These are phyloP conservation scores for Pipistrellus kuhlii DNA, from an alignment of 2,797 vertebrate genomes.

Conservation along the genomic window DNA sequence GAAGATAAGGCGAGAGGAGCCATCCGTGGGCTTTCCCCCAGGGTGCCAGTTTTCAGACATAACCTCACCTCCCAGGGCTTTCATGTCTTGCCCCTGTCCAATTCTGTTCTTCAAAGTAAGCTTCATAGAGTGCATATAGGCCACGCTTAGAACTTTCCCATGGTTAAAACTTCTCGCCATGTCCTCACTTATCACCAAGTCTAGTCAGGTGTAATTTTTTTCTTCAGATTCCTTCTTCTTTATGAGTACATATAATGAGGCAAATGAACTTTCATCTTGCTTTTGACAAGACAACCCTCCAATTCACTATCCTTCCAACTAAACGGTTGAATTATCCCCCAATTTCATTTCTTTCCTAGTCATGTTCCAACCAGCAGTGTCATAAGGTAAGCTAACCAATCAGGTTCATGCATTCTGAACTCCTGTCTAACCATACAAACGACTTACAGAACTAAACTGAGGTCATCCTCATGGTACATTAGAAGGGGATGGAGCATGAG, in stretches of 20 bases:
- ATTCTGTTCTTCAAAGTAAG: too few relatives aligned
- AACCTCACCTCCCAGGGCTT: not conserved
- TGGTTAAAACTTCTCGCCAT: too few relatives aligned
- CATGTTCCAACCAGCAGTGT: not conserved
- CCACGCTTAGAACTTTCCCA: too few relatives aligned
- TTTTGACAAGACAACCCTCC: not conserved
- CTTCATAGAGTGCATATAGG: too few relatives aligned
- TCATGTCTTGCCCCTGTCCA: too few relatives aligned
- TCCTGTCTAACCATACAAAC: not conserved
- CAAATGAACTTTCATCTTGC: not conserved
- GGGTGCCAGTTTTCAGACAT: not conserved
- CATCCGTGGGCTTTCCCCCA: not conserved
- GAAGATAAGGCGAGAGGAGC: not conserved
- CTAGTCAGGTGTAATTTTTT: not conserved
- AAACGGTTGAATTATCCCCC: not conserved
- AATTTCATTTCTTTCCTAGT: not conserved
- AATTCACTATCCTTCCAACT: conserved; percentile 23
- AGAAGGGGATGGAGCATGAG: not conserved
- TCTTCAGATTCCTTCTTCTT: not conserved
- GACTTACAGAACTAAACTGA: not conserved
- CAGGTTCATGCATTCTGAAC: not conserved
- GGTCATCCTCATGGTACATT: not conserved
- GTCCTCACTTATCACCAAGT: not conserved
- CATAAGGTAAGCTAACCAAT: not conserved
- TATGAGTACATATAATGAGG: not conserved